Evolutionary conservation across 2,113 vertebrate genomes (phyloP).

Genomic region (Prietella phreatophila): DNA sequence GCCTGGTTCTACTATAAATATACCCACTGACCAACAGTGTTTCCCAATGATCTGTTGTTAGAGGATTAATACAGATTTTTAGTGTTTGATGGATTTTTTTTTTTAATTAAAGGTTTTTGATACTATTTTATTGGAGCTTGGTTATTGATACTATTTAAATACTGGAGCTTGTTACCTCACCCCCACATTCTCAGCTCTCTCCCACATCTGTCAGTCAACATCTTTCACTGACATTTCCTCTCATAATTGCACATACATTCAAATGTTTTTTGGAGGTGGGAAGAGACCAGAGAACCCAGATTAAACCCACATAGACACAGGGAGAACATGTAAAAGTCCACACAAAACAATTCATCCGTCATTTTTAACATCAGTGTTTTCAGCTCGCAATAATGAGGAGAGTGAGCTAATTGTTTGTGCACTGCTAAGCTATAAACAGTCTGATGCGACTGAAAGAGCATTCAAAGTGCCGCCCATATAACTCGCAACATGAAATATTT

Average conservation of each 20-base stretch:
- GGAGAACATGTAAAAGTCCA: neutral
- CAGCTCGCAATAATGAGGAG: neutral
- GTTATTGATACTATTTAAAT: neutral
- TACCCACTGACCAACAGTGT: constrained; percentile 52
- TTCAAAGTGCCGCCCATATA: neutral
- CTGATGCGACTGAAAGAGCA: neutral
- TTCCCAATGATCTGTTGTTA: neutral
- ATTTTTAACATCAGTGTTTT: neutral
- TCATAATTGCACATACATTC: neutral
- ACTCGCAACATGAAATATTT: neutral
- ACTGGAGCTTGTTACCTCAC: neutral
- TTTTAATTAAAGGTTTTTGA: neutral
- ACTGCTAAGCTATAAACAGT: neutral
- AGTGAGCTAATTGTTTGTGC: neutral
- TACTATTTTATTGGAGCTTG: neutral
- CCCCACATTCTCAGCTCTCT: neutral
- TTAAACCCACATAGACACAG: neutral
- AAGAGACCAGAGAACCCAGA: neutral
- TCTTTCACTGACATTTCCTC: neutral
- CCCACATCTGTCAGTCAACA: neutral
- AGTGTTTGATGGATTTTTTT: neutral
- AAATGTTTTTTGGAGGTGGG: neutral
- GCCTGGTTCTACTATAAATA: constrained; percentile 51
- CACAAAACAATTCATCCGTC: neutral
- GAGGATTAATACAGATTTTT: neutral